These are phyloP conservation scores for Pseudobourletiella spinata DNA, from an alignment of 1,140 invertebrate species.

Conservation along the genomic window DNA sequence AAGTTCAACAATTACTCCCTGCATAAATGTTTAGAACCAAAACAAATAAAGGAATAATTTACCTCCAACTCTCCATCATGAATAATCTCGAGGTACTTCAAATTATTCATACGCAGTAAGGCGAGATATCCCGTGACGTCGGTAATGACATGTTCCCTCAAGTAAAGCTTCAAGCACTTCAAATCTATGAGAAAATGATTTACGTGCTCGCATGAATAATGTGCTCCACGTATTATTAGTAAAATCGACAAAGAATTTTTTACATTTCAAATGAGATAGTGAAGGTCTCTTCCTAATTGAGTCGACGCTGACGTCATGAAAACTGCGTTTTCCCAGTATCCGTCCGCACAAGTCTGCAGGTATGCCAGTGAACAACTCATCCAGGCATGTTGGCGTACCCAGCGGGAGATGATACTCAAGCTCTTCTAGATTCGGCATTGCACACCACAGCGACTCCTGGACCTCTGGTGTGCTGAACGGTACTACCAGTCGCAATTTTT, in stretches of 20 bases:
- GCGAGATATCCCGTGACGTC: conserved; percentile 2
- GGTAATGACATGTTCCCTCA: neutral
- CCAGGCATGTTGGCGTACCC: neutral
- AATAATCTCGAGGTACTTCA: neutral
- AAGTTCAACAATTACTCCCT: neutral
- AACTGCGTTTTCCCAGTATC: neutral
- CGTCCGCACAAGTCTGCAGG: neutral
- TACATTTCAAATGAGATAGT: conserved; percentile 1
- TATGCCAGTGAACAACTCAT: conserved; percentile 4
- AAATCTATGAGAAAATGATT: neutral
- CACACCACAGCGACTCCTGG: conserved; percentile 7
- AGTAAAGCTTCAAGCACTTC: neutral
- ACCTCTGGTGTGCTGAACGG: neutral
- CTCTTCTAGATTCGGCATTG: neutral
- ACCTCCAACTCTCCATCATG: neutral
- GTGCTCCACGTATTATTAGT: too few species aligned
- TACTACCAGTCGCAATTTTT: neutral
- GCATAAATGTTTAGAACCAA: neutral
- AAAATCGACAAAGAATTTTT: too few species aligned
- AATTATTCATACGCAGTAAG: neutral
- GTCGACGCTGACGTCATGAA: neutral
- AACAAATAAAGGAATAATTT: neutral
- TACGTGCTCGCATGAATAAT: too few species aligned
- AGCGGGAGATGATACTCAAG: neutral
- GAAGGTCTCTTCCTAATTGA: neutral